Evolutionary conservation across 2,888 invertebrate genomes (phyloP).

Genomic region (Rhamnusium bicolor): DNA sequence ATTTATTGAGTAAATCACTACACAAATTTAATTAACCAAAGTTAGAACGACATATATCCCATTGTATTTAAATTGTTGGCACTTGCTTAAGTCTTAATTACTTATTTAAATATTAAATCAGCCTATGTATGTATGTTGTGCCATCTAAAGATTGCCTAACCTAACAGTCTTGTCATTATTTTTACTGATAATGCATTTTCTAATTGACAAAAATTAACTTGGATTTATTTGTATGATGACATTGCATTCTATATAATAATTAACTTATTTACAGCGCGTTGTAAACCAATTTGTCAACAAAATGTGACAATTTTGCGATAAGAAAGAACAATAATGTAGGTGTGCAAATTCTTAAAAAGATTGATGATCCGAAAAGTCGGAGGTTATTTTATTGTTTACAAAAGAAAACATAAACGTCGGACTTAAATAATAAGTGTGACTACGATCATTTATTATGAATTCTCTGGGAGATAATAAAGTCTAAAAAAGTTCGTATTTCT

Average conservation of each 20-base stretch:
- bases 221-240: too few relatives aligned
- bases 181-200: too few relatives aligned
- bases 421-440: neutral
- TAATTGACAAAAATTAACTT: too few relatives aligned
- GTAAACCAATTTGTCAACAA: neutral
- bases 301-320: neutral
- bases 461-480: neutral
- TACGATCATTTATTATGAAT: neutral
- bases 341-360: neutral
- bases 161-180: too few relatives aligned
- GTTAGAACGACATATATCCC: neutral
- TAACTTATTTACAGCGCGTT: too few relatives aligned
- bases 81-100: neutral
- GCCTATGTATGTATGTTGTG: too few relatives aligned
- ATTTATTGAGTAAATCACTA: constrained; percentile 26
- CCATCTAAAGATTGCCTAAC: too few relatives aligned
- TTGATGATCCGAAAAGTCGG: neutral
- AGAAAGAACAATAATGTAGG: neutral
- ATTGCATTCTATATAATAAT: too few relatives aligned
- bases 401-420: neutral
- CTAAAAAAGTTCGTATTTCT: neutral
- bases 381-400: neutral
- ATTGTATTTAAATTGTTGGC: constrained; percentile 7
- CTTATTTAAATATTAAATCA: too few relatives aligned
- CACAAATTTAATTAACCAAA: constrained; percentile 12